phyloP scores from a whole-genome alignment of 2,888 invertebrate species.

The Cremastobaeus sp. region DNA sequence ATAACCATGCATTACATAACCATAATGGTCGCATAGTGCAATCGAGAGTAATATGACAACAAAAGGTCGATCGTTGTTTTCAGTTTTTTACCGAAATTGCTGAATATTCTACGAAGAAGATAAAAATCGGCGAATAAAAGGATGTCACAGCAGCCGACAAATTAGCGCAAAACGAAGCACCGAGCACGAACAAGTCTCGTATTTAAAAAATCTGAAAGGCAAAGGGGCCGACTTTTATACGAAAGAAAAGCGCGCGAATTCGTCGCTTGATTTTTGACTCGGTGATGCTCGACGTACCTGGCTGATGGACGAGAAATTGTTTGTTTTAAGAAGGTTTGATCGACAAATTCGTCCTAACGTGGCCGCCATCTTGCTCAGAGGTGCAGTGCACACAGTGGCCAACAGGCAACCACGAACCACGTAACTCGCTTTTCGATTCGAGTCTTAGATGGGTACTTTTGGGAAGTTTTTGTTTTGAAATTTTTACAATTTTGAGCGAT shows the following conservation, averaged over 20 bases:
- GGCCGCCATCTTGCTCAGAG: slow-evolving; percentile 88
- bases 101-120: too few species aligned
- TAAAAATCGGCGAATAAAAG: slow-evolving; percentile 47
- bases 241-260: background rate
- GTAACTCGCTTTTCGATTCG: background rate
- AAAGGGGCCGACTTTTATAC: slow-evolving; percentile 4
- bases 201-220: slow-evolving; percentile 11
- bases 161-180: background rate
- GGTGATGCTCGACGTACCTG: slow-evolving; percentile 82
- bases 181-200: background rate
- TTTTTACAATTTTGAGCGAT: too few species aligned
- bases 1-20: slow-evolving; percentile 54
- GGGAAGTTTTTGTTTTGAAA: too few species aligned
- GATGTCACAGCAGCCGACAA: slow-evolving; percentile 74
- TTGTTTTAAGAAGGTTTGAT: slow-evolving; percentile 88
- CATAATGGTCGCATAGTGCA: background rate
- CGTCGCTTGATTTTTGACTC: background rate
- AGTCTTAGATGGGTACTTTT: too few species aligned
- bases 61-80: too few species aligned
- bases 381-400: slow-evolving; percentile 40
- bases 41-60: slow-evolving; percentile 6
- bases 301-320: slow-evolving; percentile 83
- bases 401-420: slow-evolving; percentile 11
- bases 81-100: too few species aligned
- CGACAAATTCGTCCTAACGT: slow-evolving; percentile 90